Percentiles rank a stretch among this genome's conserved stretches.
Evolutionary conservation across 2,113 vertebrate species (phyloP).

Genomic region (Ursus arctos): DNA sequence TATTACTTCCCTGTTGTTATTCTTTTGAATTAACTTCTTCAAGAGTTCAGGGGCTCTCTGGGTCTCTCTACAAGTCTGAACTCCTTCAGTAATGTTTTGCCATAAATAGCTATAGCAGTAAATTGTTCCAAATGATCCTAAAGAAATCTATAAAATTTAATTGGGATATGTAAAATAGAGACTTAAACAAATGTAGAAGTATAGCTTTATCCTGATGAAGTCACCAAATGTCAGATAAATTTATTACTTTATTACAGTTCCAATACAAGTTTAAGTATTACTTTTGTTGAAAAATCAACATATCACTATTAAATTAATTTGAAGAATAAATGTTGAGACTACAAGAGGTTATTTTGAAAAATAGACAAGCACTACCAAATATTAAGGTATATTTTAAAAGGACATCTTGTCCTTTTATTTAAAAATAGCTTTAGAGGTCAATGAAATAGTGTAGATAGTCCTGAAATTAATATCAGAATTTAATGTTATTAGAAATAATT

Average conservation of each 20-base stretch:
- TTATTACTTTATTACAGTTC: not conserved
- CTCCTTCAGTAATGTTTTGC: not conserved
- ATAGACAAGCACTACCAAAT: not conserved
- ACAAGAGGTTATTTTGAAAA: conserved; percentile 2
- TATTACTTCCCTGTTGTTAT: not conserved
- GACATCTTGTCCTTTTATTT: not conserved
- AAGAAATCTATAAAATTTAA: conserved; percentile 20
- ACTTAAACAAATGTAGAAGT: not conserved
- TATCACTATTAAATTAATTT: not conserved
- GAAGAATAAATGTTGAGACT: conserved; percentile 27
- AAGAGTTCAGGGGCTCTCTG: not conserved
- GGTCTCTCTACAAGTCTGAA: not conserved
- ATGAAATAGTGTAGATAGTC: not conserved
- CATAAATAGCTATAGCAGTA: conserved; percentile 9
- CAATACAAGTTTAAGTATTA: not conserved
- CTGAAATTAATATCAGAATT: not conserved
- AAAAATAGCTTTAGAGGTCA: not conserved
- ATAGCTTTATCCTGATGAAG: not conserved
- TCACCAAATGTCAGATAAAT: not conserved
- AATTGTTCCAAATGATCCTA: not conserved
- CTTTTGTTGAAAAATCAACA: conserved; percentile 10
- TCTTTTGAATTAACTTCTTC: conserved; percentile 18
- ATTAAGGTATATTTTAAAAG: not conserved
- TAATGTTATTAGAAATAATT: not conserved
- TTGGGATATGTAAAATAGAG: not conserved